A percentile compares a stretch with the other conserved stretches of the same genome.
These are phyloP conservation scores for Chalcis sispes DNA, from an alignment of 2,888 invertebrate species.

Conservation along the genomic window DNA sequence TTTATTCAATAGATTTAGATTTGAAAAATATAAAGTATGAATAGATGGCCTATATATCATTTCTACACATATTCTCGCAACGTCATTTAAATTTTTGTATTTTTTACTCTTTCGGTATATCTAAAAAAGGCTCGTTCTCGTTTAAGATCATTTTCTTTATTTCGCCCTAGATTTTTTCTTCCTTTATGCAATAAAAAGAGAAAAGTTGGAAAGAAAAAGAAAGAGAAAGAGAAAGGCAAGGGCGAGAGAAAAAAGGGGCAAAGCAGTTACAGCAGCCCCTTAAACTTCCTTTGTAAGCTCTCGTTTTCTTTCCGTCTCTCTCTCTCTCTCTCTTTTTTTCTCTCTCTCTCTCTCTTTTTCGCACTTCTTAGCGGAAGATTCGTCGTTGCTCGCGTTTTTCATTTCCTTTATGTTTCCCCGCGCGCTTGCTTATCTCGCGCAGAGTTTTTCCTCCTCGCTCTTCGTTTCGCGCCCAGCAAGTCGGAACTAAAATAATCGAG, in stretches of 20 bases:
- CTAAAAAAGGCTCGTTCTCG: no score
- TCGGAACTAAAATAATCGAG: constrained; percentile 51
- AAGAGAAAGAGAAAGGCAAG: constrained; percentile 2
- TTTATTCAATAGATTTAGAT: no score
- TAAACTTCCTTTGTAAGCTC: constrained; percentile 49
- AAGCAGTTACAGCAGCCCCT: constrained; percentile 25
- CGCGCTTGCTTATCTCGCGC: constrained; percentile 47
- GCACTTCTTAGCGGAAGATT: neutral
- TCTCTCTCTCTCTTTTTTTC: no score
- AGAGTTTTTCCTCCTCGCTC: no score
- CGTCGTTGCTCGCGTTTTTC: constrained; percentile 37
- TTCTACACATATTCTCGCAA: neutral
- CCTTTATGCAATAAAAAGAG: neutral
- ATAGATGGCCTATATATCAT: no score
- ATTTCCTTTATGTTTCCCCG: constrained; percentile 44
- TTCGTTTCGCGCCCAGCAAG: constrained; percentile 38
- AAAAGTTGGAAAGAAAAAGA: neutral
- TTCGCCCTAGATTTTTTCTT: neutral
- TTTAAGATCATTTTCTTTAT: constrained; percentile 29
- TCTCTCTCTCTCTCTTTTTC: no score
- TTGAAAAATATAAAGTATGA: no score
- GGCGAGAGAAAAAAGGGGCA: constrained; percentile 7
- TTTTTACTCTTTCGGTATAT: no score
- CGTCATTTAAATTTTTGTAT: neutral
- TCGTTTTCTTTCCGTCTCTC: no score